Base-by-base conservation (phyloP, 2,113 vertebrate genomes). In the Archocentrus centrarchus region DNA sequence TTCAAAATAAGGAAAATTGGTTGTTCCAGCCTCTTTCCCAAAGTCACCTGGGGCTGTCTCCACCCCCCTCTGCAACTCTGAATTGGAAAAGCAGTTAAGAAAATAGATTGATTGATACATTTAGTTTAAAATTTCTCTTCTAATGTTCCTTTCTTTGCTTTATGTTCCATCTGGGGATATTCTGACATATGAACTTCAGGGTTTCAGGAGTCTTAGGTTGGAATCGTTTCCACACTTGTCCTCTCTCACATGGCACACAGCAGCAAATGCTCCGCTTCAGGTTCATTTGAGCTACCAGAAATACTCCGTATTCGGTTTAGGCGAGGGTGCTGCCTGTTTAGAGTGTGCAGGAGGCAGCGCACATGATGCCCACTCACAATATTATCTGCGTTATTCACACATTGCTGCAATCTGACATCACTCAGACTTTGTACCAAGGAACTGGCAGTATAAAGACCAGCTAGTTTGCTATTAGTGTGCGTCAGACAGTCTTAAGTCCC, bases 301-400 rank as follows among this genome's bases (percentile, higher is more conserved):
- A 73, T 70, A 50, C 41, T 70, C 64, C 47, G 22, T 53, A 35
- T 35, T 73, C 55, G 27, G 53, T 55, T 73, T n/a, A 50, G 53
- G 47, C 27, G 27, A 53, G 47, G 44, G 27, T 32, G 66, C 66
- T 53, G 66, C 66, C 66, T 32, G 66, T 44, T 20, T 73, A 32
- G 47, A 73, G 68, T 17, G 11, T 73, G 68, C 47, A 73, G 68
- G 68, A 50, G 68, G 68, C 68, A 8, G 47, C 18, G 1, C 27
- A 9, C 68, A 55, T 1, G 47, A 73, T 73, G 68, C 68, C 68
- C 47, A 73, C 68, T 35, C 68, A 73, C 47, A 55, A 0, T 73
- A 35, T 73, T 73, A 73, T 73, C 68, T 73, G 68, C 47, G 13
- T 73, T 73, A 73, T 73, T 73, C 68, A 73, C 68, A 73, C 68